Conservation (phyloP, 2,113 vertebrate species). For the Eonycteris spelaea region DNA sequence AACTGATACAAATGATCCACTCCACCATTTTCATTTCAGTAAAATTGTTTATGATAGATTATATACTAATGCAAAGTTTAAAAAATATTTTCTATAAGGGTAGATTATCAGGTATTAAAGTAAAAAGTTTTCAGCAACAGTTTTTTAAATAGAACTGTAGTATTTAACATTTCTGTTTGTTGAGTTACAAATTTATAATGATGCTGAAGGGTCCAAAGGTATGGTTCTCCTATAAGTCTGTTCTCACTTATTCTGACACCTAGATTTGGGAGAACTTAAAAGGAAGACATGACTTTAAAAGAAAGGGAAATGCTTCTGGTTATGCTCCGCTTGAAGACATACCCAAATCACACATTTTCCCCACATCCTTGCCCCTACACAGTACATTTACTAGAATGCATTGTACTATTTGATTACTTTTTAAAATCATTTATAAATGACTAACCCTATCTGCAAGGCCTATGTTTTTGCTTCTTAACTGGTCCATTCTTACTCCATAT, state of each 20-base stretch:
- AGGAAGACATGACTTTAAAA: neutral
- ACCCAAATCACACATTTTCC: neutral
- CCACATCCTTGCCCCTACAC: rapidly evolving
- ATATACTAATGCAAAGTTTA: neutral
- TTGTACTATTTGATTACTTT: neutral
- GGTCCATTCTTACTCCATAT: neutral
- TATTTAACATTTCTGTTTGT: neutral
- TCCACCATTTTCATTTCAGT: neutral
- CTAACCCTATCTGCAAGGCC: neutral
- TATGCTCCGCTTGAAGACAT: neutral
- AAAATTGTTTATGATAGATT: neutral
- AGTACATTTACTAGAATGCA: neutral
- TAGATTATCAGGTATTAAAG: neutral
- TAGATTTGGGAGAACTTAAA: neutral
- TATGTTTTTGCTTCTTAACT: neutral
- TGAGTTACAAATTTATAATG: neutral
- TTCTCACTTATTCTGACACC: neutral
- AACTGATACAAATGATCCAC: neutral
- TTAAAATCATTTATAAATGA: neutral
- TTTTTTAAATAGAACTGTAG: neutral
- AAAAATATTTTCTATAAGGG: neutral
- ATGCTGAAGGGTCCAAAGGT: neutral
- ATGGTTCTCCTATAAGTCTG: neutral
- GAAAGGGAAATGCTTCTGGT: neutral
- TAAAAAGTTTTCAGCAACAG: neutral